Evolutionary conservation across 2,888 invertebrate species (phyloP).

Genomic region (Micoletzkya japonica): DNA sequence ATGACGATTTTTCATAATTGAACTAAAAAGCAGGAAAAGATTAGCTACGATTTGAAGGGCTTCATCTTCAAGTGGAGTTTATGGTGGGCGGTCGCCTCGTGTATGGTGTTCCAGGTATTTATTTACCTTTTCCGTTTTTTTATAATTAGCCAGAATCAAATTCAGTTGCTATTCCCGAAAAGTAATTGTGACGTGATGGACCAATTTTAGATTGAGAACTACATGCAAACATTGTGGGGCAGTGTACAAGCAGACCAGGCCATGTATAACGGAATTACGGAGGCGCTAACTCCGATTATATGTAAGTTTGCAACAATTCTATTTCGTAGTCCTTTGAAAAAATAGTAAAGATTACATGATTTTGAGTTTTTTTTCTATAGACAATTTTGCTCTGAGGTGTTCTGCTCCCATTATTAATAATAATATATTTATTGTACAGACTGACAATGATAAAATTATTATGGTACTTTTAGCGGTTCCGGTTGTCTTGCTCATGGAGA

Average conservation of each 20-base stretch:
- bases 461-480: constrained; percentile 41
- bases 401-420: too few relatives aligned
- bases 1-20: too few relatives aligned
- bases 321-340: too few relatives aligned
- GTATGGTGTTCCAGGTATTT: constrained; percentile 75
- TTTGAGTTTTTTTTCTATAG: too few relatives aligned
- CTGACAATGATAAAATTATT: background rate
- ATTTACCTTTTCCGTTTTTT: too few relatives aligned
- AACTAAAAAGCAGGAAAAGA: too few relatives aligned
- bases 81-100: constrained; percentile 80
- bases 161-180: background rate
- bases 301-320: too few relatives aligned
- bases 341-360: too few relatives aligned
- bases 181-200: background rate
- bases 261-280: constrained; percentile 79
- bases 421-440: too few relatives aligned
- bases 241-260: constrained; percentile 68
- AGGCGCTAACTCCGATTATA: constrained; percentile 77
- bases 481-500: constrained; percentile 65
- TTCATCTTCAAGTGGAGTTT: constrained; percentile 76
- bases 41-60: constrained; percentile 37
- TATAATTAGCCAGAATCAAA: background rate
- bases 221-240: constrained; percentile 83
- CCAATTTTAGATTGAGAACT: constrained; percentile 71
- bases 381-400: too few relatives aligned